Evolutionary conservation across 2,113 vertebrate genomes (phyloP).

Genomic region (Merops nubicus): DNA sequence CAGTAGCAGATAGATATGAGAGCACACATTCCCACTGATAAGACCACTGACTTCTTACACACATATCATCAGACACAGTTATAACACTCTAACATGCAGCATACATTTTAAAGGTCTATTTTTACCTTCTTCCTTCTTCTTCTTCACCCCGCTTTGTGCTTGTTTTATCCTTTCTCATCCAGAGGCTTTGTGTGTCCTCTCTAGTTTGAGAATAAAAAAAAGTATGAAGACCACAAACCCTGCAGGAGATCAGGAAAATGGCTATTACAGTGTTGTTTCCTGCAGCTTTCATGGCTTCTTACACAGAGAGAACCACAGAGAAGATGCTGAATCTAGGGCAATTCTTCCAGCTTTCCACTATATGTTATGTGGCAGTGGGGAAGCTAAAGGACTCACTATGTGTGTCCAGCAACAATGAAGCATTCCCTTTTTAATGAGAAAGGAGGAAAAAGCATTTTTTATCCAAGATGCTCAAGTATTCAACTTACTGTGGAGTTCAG

Average conservation of each 20-base stretch:
- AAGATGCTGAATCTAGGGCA: slow-evolving; percentile 22
- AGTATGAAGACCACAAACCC: neutral
- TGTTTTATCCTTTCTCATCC: neutral
- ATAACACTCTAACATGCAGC: neutral
- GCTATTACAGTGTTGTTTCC: neutral
- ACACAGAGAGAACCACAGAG: neutral
- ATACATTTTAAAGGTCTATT: neutral
- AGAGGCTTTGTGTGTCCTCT: neutral
- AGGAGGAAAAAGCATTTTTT: neutral
- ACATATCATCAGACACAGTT: neutral
- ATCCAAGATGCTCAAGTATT: neutral
- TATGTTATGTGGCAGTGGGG: neutral
- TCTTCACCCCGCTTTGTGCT: neutral
- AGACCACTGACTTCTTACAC: neutral
- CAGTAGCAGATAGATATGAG: neutral
- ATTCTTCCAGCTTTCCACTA: neutral
- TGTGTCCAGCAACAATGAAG: neutral
- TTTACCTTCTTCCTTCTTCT: neutral
- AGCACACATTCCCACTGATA: neutral
- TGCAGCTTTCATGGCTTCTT: slow-evolving; percentile 12
- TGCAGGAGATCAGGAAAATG: slow-evolving; percentile 1
- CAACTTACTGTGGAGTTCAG: neutral
- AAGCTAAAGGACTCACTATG: neutral
- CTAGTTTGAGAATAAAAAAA: neutral
- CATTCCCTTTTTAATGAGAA: neutral